phyloP scores from a whole-genome alignment of 2,888 invertebrate genomes.

The Drosophila kambysellisi region DNA sequence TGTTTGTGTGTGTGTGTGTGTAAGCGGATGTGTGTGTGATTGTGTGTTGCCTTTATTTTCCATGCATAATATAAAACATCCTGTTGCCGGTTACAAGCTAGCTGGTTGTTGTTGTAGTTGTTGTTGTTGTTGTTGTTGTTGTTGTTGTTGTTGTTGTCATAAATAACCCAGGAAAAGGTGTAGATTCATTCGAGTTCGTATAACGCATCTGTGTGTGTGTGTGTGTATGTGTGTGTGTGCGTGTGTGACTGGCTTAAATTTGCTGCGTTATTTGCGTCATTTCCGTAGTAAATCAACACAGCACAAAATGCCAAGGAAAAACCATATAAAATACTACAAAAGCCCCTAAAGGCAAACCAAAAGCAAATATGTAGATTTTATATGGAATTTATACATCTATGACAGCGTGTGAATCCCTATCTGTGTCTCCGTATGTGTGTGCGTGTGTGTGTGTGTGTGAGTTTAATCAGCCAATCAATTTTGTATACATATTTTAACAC shows the following conservation, averaged over 20 bases:
- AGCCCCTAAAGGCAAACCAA: conserved; percentile 32
- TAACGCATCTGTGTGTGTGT: conserved; percentile 20
- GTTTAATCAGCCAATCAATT: conserved; percentile 76
- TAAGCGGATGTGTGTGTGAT: conserved; percentile 27
- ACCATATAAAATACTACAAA: conserved; percentile 40
- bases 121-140: conserved; percentile 29
- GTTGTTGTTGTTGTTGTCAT: conserved; percentile 55
- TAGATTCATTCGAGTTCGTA: conserved; percentile 42
- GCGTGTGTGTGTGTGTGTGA: conserved; percentile 23
- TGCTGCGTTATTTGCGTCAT: conserved; percentile 79
- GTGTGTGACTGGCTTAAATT: conserved; percentile 68
- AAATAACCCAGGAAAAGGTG: conserved; percentile 65
- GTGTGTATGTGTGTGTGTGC: conserved; percentile 10
- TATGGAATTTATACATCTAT: conserved; percentile 39
- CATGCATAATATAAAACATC: conserved; percentile 74
- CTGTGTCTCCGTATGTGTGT: background rate
- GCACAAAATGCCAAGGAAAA: conserved; percentile 56
- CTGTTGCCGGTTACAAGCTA: conserved; percentile 65
- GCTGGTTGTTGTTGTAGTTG: conserved; percentile 9
- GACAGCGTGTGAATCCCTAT: conserved; percentile 26
- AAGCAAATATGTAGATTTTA: conserved; percentile 33
- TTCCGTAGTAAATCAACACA: conserved; percentile 74
- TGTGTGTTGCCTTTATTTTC: conserved; percentile 59
- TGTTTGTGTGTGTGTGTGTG: conserved; percentile 31
- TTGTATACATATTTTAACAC: conserved; percentile 71